Evolutionary conservation across 2,888 invertebrate species (phyloP), one percentile per base, ranked within the genome.

Genomic region (Amblyteles armatorius): DNA sequence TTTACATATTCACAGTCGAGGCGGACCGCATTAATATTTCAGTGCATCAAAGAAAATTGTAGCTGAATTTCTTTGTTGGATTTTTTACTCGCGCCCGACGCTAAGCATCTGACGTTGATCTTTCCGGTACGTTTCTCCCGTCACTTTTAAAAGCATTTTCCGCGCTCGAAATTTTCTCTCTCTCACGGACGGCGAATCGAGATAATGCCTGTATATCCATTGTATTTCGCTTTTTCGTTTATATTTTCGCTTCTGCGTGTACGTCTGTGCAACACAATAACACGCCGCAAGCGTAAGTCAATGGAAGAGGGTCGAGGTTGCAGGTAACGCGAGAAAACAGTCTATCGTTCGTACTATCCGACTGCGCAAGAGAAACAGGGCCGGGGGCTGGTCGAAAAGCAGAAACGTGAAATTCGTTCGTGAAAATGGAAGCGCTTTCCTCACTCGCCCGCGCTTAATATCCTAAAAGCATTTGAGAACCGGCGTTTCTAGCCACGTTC

Each of bases 381-480:
- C 6, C 29, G 63, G 11, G 71, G 63, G 33, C 33, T 33, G 63
- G 63, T 26, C 55, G 77, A 73, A 84, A 84, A 80, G 77, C 48
- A 84, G 80, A 68, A 73, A 63, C 77, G 52, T 63, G 77, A 73
- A 77, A 84, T 78, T 73, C 84, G 67, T 67, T 73, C 72, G 68
- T 48, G 71, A 83, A 77, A 60, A 76, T 50, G 77, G 60, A 68
- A 81, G 71, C 44, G 44, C 80, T 80, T 84, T 77, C 71, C 76
- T 83, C 80, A 80, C 80, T 73, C 68, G 67, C 60, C 72, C 29
- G 68, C 77, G 72, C 77, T 84, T 81, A 81, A 84, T 81, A 84
- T 80, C 80, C 80, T 77, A 80, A 84, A 84, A 84, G 84, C 80
- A 80, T 84, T 84, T 77, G 48, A 67, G 72, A 40, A 68, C 52